These are phyloP conservation scores for Antheraea pernyi DNA, from an alignment of 1,140 invertebrate species.

Conservation along the genomic window DNA sequence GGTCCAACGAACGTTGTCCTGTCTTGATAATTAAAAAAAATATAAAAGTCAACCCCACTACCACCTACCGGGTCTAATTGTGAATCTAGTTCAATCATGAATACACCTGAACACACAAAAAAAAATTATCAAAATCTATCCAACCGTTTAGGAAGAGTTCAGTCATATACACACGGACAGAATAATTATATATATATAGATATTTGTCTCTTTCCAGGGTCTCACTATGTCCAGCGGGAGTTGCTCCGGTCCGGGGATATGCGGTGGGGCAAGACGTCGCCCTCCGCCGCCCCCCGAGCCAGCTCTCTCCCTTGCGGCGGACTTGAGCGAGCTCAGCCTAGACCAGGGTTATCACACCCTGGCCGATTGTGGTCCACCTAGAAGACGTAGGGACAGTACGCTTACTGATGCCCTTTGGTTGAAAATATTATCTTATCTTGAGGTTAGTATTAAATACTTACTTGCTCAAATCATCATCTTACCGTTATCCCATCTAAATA, in stretches of 20 bases:
- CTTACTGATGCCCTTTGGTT: constrained; percentile 64
- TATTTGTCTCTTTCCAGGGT: constrained; percentile 41
- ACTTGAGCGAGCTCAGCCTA: constrained; percentile 80
- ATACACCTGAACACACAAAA: too few species aligned
- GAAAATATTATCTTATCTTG: constrained; percentile 62
- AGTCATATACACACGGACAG: too few species aligned
- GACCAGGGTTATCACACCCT: constrained; percentile 89
- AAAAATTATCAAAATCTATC: too few species aligned
- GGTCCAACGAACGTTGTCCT: too few species aligned
- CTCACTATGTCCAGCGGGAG: constrained; percentile 65
- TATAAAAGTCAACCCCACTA: too few species aligned
- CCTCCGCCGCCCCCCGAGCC: constrained; percentile 67
- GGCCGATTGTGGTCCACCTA: constrained; percentile 75
- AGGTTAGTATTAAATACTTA: constrained; percentile 32
- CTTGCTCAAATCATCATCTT: neutral
- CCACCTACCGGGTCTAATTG: too few species aligned
- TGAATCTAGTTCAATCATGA: too few species aligned
- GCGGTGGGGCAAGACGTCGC: constrained; percentile 58
- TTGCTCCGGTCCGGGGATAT: constrained; percentile 62
- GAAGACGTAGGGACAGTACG: constrained; percentile 52
- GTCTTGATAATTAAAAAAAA: too few species aligned
- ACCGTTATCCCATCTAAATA: too few species aligned
- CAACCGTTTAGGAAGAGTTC: too few species aligned
- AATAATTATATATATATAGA: too few species aligned
- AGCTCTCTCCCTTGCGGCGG: constrained; percentile 57